Evolutionary conservation across 2,797 vertebrate genomes (phyloP).

Genomic region (Loriculus beryllinus): DNA sequence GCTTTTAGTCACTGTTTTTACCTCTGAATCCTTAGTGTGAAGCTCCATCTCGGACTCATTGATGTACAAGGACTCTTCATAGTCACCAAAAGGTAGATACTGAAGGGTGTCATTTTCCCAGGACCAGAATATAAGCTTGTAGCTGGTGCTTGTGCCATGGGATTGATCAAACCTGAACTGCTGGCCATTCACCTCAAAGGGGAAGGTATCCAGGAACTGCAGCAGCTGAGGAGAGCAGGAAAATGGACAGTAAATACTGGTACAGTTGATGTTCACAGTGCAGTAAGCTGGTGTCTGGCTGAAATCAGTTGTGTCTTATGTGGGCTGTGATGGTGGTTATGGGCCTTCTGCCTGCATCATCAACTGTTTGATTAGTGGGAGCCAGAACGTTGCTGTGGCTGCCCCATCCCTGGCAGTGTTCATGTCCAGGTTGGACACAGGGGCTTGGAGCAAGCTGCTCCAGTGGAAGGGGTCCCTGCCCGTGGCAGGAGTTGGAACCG

Average conservation of each 20-base stretch:
- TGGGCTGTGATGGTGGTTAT: neutral
- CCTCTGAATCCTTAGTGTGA: conserved; percentile 39
- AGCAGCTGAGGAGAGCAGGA: conserved; percentile 76
- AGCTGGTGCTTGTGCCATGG: conserved; percentile 79
- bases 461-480: neutral
- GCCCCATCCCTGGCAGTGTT: neutral
- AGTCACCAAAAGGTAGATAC: conserved; percentile 72
- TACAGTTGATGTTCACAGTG: neutral
- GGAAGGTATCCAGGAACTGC: conserved; percentile 73
- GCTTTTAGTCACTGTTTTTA: neutral
- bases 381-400: neutral
- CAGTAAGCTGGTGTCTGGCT: neutral
- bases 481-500: neutral
- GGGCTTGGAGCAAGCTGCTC: neutral
- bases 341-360: neutral
- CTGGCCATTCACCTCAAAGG: conserved; percentile 65
- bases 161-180: conserved; percentile 74
- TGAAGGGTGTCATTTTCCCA: conserved; percentile 60
- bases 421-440: neutral
- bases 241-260: neutral
- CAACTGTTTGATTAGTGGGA: neutral
- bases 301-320: neutral
- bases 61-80: conserved; percentile 27
- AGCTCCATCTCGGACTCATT: conserved; percentile 28
- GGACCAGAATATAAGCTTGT: conserved; percentile 79